These are phyloP conservation scores for Petaurus breviceps DNA, from an alignment of 2,113 vertebrate species.

Conservation along the genomic window DNA sequence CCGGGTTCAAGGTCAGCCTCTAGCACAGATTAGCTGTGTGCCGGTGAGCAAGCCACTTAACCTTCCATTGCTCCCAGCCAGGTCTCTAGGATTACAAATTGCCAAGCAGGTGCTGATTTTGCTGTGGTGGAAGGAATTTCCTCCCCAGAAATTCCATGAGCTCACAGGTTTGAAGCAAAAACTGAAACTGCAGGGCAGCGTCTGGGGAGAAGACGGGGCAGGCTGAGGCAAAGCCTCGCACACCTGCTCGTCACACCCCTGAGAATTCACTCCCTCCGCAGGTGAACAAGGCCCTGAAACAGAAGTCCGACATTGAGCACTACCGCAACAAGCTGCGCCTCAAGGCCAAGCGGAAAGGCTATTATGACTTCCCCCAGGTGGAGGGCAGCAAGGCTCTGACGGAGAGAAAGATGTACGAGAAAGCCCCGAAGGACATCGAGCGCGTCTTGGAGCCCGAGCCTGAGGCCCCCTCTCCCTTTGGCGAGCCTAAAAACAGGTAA, in stretches of 20 bases:
- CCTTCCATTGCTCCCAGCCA: not conserved
- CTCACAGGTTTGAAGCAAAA: not conserved
- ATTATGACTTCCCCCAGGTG: slow-evolving; percentile 94
- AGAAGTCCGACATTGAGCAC: slow-evolving; percentile 99
- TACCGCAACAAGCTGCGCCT: slow-evolving; percentile 98
- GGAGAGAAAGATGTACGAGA: slow-evolving; percentile 88
- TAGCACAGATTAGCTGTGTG: not conserved
- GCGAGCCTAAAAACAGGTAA: slow-evolving; percentile 94
- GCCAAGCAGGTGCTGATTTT: not conserved
- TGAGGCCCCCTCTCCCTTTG: slow-evolving; percentile 90
- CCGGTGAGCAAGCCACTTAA: not conserved
- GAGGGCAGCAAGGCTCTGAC: slow-evolving; percentile 86
- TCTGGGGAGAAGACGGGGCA: not conserved
- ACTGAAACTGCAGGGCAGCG: not conserved
- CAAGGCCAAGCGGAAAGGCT: slow-evolving; percentile 97
- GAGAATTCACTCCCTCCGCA: slow-evolving; percentile 75
- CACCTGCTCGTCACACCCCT: not conserved
- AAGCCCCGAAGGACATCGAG: slow-evolving; percentile 88
- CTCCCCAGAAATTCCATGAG: not conserved
- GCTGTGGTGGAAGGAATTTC: not conserved
- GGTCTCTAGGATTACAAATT: not conserved
- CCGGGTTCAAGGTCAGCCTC: not conserved
- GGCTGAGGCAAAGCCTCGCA: not conserved
- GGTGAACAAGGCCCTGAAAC: slow-evolving; percentile 97
- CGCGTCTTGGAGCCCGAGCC: slow-evolving; percentile 90